These are phyloP conservation scores for Trachurus trachurus DNA, from an alignment of 2,797 vertebrate genomes.

Conservation along the genomic window DNA sequence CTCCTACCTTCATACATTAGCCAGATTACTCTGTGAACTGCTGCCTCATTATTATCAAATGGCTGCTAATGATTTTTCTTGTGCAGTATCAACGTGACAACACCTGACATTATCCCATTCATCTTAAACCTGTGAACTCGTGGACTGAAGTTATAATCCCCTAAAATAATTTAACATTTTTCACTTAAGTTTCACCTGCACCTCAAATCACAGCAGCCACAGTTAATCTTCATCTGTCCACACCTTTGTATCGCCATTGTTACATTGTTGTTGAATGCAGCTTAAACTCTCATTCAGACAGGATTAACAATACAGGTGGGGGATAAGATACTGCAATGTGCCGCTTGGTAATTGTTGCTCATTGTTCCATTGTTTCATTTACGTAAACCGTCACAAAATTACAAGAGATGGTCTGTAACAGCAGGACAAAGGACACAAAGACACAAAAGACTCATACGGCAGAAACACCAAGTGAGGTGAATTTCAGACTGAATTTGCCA, in stretches of 20 bases:
- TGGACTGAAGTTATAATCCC: neutral
- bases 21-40: too few relatives aligned
- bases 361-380: neutral
- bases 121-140: neutral
- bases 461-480: neutral
- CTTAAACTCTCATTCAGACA: neutral
- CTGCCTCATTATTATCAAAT: too few relatives aligned
- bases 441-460: too few relatives aligned
- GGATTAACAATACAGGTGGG: neutral
- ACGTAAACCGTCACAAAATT: neutral
- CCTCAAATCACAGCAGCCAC: neutral
- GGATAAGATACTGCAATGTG: neutral
- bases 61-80: too few relatives aligned
- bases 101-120: too few relatives aligned
- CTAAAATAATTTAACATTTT: neutral
- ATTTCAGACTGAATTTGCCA: neutral
- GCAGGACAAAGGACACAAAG: neutral
- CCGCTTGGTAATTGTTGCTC: neutral
- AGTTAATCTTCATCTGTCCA: neutral
- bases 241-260: neutral
- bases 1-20: too few relatives aligned
- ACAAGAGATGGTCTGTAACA: neutral
- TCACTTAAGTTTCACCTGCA: neutral
- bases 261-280: neutral
- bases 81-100: too few relatives aligned